phyloP scores from a whole-genome alignment of 1,140 invertebrate genomes.

The Drosophila tsacasi region DNA sequence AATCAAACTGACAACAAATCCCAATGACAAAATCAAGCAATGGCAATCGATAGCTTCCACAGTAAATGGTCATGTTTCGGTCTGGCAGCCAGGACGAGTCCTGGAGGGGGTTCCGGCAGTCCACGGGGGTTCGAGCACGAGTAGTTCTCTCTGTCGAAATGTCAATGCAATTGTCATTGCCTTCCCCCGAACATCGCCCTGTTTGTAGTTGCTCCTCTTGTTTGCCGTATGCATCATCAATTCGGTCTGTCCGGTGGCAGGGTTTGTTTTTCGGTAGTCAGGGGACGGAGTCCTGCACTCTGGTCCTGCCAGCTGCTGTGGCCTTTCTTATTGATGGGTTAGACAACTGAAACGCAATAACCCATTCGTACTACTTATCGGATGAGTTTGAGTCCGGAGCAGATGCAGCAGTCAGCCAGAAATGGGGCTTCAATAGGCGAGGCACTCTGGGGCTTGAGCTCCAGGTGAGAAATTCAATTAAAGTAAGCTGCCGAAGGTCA shows the following conservation, averaged over 20 bases:
- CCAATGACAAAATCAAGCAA: slow-evolving; percentile 83
- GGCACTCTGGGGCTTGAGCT: not conserved
- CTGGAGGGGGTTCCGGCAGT: slow-evolving; percentile 12
- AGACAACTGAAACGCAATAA: slow-evolving; percentile 69
- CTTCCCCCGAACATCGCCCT: slow-evolving; percentile 4
- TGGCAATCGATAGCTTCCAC: slow-evolving; percentile 70
- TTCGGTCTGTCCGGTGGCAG: slow-evolving; percentile 51
- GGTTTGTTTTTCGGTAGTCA: slow-evolving; percentile 23
- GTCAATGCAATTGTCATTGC: slow-evolving; percentile 80
- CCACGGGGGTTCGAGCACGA: slow-evolving; percentile 15
- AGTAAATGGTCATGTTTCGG: slow-evolving; percentile 81
- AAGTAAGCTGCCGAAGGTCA: not conserved
- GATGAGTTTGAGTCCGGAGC: slow-evolving; percentile 7
- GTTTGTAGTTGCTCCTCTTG: slow-evolving; percentile 48
- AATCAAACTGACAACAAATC: slow-evolving; percentile 82
- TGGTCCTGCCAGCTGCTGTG: slow-evolving; percentile 33
- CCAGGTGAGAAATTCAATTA: slow-evolving; percentile 4
- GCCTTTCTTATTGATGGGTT: slow-evolving; percentile 70
- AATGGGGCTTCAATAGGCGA: not conserved
- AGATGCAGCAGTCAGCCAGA: slow-evolving; percentile 7
- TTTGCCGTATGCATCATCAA: slow-evolving; percentile 80
- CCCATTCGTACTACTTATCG: slow-evolving; percentile 56
- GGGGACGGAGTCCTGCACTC: slow-evolving; percentile 3
- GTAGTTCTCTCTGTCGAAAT: slow-evolving; percentile 61
- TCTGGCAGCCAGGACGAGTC: slow-evolving; percentile 54